Conservation (phyloP, 2,797 vertebrate species). For the Fringilla coelebs region DNA sequence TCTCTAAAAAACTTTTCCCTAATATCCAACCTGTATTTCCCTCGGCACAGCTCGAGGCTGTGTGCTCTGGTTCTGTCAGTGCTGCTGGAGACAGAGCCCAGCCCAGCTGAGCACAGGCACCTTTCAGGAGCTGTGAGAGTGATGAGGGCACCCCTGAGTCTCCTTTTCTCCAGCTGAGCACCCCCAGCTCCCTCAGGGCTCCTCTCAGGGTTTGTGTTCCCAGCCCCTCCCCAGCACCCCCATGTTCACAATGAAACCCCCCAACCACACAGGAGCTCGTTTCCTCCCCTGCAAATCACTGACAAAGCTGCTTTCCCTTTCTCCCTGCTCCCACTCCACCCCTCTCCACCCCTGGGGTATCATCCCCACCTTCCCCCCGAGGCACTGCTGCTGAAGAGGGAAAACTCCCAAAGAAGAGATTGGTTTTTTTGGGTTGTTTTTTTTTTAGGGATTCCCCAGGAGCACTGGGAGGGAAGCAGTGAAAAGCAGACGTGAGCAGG, state of each 20-base stretch:
- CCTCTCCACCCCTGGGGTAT: background rate
- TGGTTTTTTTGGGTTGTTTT: no score
- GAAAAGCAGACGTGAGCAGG: background rate
- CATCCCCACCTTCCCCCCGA: background rate
- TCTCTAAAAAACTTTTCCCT: no score
- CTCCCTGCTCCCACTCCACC: background rate
- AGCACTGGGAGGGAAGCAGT: background rate
- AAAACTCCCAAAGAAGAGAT: background rate
- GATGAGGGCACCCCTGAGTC: no score
- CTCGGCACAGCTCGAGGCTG: no score
- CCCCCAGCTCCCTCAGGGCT: background rate
- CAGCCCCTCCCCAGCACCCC: background rate
- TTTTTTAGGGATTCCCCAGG: background rate
- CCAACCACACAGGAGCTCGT: background rate
- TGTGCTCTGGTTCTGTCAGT: no score
- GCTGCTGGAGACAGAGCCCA: no score
- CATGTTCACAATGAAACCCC: background rate
- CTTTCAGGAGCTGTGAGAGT: no score
- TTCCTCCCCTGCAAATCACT: background rate
- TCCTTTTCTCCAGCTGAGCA: background rate
- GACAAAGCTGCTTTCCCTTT: background rate
- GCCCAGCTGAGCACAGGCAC: no score
- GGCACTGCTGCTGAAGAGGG: background rate
- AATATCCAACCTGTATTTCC: no score
- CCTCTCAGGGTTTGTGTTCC: background rate